phyloP scores from a whole-genome alignment of 1,140 invertebrate genomes.

The Cydia pomonella region DNA sequence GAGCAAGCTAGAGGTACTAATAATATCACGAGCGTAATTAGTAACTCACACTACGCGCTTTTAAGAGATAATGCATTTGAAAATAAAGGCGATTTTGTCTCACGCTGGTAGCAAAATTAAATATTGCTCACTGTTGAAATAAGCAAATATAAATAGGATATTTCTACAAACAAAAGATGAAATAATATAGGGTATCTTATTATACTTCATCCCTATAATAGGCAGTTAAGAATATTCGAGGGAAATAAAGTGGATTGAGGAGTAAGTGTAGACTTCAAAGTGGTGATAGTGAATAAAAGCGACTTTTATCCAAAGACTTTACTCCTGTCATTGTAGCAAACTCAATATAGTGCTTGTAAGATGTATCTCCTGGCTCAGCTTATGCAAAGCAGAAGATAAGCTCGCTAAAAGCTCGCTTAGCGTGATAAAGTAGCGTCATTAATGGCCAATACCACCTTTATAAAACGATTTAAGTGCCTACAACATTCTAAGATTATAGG shows the following conservation, averaged over 20 bases:
- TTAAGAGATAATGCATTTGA: too few relatives aligned
- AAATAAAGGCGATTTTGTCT: too few relatives aligned
- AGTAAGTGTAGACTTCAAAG: not conserved
- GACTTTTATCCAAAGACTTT: not conserved
- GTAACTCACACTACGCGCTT: too few relatives aligned
- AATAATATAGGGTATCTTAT: too few relatives aligned
- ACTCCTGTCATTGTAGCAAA: slow-evolving; percentile 12
- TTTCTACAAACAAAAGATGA: too few relatives aligned
- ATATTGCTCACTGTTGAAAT: too few relatives aligned
- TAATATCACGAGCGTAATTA: too few relatives aligned
- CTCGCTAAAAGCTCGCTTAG: slow-evolving; percentile 10
- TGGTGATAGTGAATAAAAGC: not conserved
- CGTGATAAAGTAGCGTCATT: slow-evolving; percentile 21
- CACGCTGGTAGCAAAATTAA: too few relatives aligned
- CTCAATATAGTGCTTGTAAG: slow-evolving; percentile 15
- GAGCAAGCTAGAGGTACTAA: too few relatives aligned
- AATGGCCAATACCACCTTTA: slow-evolving; percentile 16
- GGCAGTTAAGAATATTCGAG: not conserved
- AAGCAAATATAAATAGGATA: too few relatives aligned
- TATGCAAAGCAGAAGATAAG: slow-evolving; percentile 8
- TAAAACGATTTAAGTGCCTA: not conserved
- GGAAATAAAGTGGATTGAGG: not conserved
- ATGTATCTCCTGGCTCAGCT: not conserved
- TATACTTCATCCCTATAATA: too few relatives aligned
- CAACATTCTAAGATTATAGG: too few relatives aligned